Percentiles rank a stretch among this genome's conserved stretches.
These are phyloP conservation scores for Molossus alvarezi DNA, from an alignment of 2,797 vertebrate genomes.

Conservation along the genomic window DNA sequence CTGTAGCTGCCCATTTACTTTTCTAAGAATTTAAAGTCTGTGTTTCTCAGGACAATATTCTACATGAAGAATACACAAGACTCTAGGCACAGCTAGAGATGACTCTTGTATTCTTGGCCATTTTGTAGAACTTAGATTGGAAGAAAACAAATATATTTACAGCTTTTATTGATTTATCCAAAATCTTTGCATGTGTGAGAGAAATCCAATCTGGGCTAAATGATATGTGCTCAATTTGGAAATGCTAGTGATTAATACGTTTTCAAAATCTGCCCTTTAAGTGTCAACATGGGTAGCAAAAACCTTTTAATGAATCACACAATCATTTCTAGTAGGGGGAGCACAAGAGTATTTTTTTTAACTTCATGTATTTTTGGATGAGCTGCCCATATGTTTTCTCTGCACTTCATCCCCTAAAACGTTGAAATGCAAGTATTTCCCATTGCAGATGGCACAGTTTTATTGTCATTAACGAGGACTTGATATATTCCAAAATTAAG, in stretches of 20 bases:
- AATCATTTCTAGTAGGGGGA: not conserved
- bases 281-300: not conserved
- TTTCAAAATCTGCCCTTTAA: not conserved
- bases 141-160: not conserved
- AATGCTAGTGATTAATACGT: not conserved
- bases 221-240: not conserved
- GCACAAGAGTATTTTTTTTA: no score
- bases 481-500: not conserved
- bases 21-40: not conserved
- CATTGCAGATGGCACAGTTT: not conserved
- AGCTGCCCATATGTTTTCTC: not conserved
- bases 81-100: not conserved
- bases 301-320: not conserved
- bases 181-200: not conserved
- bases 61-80: not conserved
- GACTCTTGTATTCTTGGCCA: not conserved
- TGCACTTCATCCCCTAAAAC: not conserved
- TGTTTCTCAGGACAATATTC: not conserved
- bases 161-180: not conserved
- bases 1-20: not conserved
- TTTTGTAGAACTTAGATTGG: not conserved
- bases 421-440: not conserved
- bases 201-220: not conserved
- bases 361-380: fast-evolving
- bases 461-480: not conserved